A percentile compares a stretch with the other conserved stretches of the same genome.
phyloP scores from a whole-genome alignment of 2,113 vertebrate species.

The Ptychochromis oligacanthus region DNA sequence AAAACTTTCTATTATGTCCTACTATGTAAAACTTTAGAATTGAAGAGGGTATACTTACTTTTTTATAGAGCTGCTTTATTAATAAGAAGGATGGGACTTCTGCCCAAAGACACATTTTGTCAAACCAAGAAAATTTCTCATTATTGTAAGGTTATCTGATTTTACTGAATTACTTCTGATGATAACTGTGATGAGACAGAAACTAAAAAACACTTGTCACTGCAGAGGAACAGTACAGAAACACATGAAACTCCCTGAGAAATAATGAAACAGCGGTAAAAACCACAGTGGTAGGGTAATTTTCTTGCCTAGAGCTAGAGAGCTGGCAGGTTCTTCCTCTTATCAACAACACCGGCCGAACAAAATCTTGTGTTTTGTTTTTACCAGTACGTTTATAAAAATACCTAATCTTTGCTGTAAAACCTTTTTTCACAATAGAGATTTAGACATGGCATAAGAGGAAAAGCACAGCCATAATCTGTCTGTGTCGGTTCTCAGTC shows the following conservation, averaged over 20 bases:
- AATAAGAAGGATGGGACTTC: neutral
- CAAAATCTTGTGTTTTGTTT: neutral
- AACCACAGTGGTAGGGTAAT: neutral
- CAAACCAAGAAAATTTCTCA: neutral
- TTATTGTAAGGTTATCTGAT: neutral
- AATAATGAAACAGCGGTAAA: neutral
- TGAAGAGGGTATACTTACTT: no score
- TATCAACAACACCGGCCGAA: neutral
- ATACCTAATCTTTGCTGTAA: no score
- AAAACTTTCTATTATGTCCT: no score
- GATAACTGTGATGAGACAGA: neutral
- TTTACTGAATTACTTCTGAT: neutral
- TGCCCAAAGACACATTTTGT: neutral
- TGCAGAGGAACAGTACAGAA: neutral
- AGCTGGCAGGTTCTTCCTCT: neutral
- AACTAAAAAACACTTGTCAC: neutral
- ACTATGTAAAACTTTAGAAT: no score
- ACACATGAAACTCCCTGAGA: neutral
- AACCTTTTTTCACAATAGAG: neutral
- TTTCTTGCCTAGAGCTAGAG: neutral
- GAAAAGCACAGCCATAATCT: neutral
- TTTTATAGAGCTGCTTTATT: neutral
- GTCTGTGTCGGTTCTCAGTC: neutral
- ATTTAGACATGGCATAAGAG: neutral
- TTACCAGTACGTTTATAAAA: neutral